These are phyloP conservation scores for Cotesia glomerata DNA, from an alignment of 1,140 invertebrate species.

Conservation along the genomic window DNA sequence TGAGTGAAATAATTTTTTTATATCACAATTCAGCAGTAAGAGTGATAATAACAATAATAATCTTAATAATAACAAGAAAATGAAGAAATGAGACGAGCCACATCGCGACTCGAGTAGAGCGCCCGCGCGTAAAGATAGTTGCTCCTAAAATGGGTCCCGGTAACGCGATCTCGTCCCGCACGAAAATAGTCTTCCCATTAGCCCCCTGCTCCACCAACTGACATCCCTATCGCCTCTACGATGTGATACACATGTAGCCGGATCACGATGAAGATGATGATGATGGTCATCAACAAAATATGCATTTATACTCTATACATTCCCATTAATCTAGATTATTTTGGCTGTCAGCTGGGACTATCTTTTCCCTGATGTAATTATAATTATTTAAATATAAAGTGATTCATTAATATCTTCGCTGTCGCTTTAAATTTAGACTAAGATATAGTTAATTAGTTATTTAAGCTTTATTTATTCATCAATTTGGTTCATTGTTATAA, in stretches of 20 bases:
- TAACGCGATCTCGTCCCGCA: conserved; percentile 66
- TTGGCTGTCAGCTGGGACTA: background rate
- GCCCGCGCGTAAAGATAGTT: conserved; percentile 62
- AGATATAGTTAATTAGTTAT: too few species aligned
- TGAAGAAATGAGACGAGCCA: conserved; percentile 9
- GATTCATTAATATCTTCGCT: too few species aligned
- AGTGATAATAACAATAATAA: background rate
- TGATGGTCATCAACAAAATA: conserved; percentile 44
- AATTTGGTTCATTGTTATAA: too few species aligned
- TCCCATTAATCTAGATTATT: conserved; percentile 3
- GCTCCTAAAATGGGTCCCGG: conserved; percentile 70
- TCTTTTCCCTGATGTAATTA: background rate
- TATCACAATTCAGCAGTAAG: background rate
- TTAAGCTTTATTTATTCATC: too few species aligned
- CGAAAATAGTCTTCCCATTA: conserved; percentile 60
- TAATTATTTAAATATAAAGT: too few species aligned
- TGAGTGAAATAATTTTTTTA: background rate
- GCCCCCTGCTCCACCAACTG: conserved; percentile 26
- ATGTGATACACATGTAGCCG: conserved; percentile 3
- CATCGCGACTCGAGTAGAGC: conserved; percentile 13
- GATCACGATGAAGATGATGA: background rate
- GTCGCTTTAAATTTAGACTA: too few species aligned
- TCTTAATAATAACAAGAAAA: background rate
- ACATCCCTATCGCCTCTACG: conserved; percentile 15
- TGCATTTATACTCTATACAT: conserved; percentile 42